A percentile compares a stretch with the other conserved stretches of the same genome.
phyloP scores from a whole-genome alignment of 2,888 invertebrate species.

The Isotomurus palustris region DNA sequence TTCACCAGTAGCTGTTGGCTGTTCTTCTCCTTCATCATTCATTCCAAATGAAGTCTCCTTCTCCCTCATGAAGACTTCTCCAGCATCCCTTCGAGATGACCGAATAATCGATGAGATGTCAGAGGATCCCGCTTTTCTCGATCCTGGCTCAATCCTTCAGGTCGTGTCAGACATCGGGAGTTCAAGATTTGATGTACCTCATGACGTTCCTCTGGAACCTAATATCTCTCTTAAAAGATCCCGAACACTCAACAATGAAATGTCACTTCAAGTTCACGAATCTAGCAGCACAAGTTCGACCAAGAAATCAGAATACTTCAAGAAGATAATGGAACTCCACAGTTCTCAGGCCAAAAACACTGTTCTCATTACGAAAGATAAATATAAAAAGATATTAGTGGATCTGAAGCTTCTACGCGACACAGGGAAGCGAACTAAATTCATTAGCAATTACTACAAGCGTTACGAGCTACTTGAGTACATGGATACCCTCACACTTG shows the following conservation, averaged over 20 bases:
- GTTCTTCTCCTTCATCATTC: too few species aligned
- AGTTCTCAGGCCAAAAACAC: conserved; percentile 1
- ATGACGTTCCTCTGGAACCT: background rate
- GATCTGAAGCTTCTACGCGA: background rate
- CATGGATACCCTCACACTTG: background rate
- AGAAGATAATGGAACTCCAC: background rate
- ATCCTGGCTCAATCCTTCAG: background rate
- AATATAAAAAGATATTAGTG: background rate
- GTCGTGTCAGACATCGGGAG: background rate
- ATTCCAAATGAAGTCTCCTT: background rate
- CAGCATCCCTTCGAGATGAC: background rate
- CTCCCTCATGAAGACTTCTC: background rate
- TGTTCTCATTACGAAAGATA: background rate
- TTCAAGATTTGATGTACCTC: background rate
- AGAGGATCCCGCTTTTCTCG: background rate
- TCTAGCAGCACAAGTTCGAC: too few species aligned
- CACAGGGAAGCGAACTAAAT: background rate
- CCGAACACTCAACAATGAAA: too few species aligned
- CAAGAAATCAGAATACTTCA: too few species aligned
- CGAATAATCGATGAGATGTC: background rate
- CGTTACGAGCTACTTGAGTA: background rate
- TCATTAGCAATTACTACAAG: conserved; percentile 4
- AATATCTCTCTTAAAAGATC: background rate
- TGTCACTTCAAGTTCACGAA: background rate
- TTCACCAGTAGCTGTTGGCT: too few species aligned